These are phyloP conservation scores for Poecilia velifera DNA, from an alignment of 2,797 vertebrate species.

Conservation along the genomic window DNA sequence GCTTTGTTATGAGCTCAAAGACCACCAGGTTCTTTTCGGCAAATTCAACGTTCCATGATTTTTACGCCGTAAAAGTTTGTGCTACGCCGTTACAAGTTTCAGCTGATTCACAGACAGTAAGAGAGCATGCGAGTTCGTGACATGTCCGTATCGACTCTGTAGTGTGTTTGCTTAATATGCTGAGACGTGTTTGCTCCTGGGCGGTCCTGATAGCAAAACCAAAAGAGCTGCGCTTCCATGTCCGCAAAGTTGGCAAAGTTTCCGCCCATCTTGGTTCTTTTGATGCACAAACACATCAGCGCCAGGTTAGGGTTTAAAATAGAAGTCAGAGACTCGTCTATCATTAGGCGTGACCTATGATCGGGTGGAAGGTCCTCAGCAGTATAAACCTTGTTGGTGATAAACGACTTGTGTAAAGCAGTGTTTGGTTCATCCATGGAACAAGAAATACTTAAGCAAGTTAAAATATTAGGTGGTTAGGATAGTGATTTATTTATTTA, in stretches of 20 bases:
- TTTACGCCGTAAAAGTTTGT: not conserved
- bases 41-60: not conserved
- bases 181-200: constrained; percentile 7
- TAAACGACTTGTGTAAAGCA: not conserved
- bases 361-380: not conserved
- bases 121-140: not conserved
- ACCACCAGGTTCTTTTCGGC: not conserved
- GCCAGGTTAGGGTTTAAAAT: not conserved
- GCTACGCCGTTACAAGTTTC: not conserved
- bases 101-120: not conserved
- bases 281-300: not conserved
- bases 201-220: not conserved
- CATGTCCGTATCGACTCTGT: not conserved
- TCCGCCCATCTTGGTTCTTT: not conserved
- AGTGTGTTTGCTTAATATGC: constrained; percentile 9
- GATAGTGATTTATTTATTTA: not conserved
- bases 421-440: not conserved
- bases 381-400: not conserved
- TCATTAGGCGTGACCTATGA: constrained; percentile 8
- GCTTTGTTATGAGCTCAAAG: not conserved
- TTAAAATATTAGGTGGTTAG: not conserved
- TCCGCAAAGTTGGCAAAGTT: not conserved
- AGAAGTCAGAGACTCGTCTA: constrained; percentile 10
- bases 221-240: not conserved
- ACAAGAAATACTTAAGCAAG: not conserved